Evolutionary conservation across 2,113 vertebrate genomes (phyloP), one percentile per base, ranked within the genome.

Genomic region (Neotoma lepida): DNA sequence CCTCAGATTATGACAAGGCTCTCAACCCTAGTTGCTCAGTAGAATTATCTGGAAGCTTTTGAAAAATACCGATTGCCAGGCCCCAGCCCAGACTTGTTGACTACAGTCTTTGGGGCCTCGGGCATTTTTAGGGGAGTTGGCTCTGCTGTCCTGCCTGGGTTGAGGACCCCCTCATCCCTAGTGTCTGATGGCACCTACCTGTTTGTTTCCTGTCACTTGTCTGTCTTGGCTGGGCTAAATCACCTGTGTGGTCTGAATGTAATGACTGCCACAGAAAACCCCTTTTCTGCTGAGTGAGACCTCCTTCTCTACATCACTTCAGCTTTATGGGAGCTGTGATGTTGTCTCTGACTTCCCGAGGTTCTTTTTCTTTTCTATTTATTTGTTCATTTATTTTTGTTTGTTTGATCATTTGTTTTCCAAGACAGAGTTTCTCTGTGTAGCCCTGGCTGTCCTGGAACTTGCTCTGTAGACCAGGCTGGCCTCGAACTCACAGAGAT

Each of bases 211-310:
- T 24, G 82, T 41, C 63, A 22, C 30, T 63, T 12, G 10, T 77
- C 46, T 73, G 24, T 88, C 68, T 56, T 92, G 66, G 30, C 82
- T 95, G 35, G 35, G 51, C 61, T 2, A n/a, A 70, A 44, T 88
- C 44, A 70, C 70, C 35, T 73, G 49, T 1, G 56, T 10, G 30
- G 61, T 46, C 24, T 70, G 49, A 44, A 30, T 14, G 20, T 30
- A 26, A n/a, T 2, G 14, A 22, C 28, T 66, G 73, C 51, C 77
- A 41, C 49, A 76, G 35, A 30, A 63, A 39, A 35, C 51, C 49
- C 49, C 49, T 39, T 54, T 84, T 58, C 46, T n/a, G 17, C 4
- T 14, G 46, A 70, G 51, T 44, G 76, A 56, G 87, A 58, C n/a
- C 33, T 26, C 44, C 78, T n/a, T 15, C 26, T 73, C 33, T 41